Conservation (phyloP, 2,797 vertebrate genomes). For the Buphagus erythrorhynchus region DNA sequence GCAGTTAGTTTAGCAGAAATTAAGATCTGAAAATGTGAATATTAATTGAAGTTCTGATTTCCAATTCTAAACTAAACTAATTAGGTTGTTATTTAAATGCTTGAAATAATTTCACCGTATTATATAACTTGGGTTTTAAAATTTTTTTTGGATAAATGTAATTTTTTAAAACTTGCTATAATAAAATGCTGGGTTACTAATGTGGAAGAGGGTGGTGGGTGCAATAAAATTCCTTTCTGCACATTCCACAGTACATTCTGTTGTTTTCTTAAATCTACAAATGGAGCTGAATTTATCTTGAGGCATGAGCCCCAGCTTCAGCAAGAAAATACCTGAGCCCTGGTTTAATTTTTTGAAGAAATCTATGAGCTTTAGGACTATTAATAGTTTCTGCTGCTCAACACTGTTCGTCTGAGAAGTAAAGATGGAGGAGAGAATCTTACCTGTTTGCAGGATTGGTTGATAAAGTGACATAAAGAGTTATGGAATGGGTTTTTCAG, state of each 20-base stretch:
- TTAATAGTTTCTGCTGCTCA: background rate
- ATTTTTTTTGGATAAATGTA: background rate
- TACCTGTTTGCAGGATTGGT: background rate
- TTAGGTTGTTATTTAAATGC: slow-evolving; percentile 12
- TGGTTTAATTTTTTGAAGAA: background rate
- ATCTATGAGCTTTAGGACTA: background rate
- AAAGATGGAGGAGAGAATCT: background rate
- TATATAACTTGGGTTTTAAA: background rate
- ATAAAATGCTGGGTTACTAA: background rate
- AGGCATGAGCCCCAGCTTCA: background rate
- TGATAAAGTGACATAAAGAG: background rate
- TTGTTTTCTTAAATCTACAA: background rate
- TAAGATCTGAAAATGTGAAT: slow-evolving; percentile 8
- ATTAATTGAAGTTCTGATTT: slow-evolving; percentile 52
- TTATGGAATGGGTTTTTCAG: background rate
- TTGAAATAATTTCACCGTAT: background rate
- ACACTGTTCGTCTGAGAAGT: background rate
- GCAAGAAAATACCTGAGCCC: background rate
- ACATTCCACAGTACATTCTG: background rate
- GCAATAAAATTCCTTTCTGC: background rate
- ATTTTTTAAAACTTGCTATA: background rate
- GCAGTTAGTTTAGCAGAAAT: slow-evolving; percentile 24
- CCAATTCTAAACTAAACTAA: background rate
- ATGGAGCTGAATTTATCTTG: background rate
- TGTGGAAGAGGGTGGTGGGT: background rate